Percentiles rank a stretch among this genome's conserved stretches.
Conservation (phyloP, 2,113 vertebrate genomes). For the Nannospalax galili region DNA sequence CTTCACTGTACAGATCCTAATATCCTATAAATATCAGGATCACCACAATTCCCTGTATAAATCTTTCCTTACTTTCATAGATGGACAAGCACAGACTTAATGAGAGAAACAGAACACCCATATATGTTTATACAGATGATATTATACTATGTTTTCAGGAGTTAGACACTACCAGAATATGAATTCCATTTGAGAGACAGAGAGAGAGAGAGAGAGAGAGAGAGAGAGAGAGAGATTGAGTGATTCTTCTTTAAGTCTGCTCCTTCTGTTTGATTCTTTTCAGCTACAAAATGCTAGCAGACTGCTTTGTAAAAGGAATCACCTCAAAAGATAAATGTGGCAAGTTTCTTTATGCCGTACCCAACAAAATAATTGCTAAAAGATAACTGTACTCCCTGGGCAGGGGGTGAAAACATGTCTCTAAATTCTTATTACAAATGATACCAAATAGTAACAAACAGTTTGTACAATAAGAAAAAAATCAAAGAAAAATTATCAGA, state of each 20-base stretch:
- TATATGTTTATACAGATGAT: background rate
- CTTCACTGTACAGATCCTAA: background rate
- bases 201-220: background rate
- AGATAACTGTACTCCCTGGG: slow-evolving; percentile 78
- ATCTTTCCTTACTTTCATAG: slow-evolving; percentile 24
- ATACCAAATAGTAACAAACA: slow-evolving; percentile 68
- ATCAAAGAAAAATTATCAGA: slow-evolving; percentile 69
- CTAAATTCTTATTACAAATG: slow-evolving; percentile 75
- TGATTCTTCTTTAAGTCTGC: slow-evolving; percentile 52
- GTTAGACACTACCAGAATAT: background rate
- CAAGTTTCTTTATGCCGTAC: slow-evolving; percentile 72
- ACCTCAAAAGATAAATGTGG: slow-evolving; percentile 73
- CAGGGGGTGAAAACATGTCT: slow-evolving; percentile 70
- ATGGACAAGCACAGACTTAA: background rate
- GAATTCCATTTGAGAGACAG: slow-evolving; percentile 31
- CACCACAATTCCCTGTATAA: background rate
- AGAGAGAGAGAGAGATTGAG: background rate
- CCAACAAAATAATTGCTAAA: slow-evolving; percentile 79
- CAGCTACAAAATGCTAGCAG: slow-evolving; percentile 68
- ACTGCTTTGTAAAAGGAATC: slow-evolving; percentile 70
- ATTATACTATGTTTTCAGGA: slow-evolving; percentile 4
- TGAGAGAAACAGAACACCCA: background rate
- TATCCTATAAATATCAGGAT: slow-evolving; percentile 16
- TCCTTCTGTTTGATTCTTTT: slow-evolving; percentile 70
- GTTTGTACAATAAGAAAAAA: slow-evolving; percentile 71